Evolutionary conservation across 2,113 vertebrate genomes (phyloP).

Genomic region (Halcyon malimbica): DNA sequence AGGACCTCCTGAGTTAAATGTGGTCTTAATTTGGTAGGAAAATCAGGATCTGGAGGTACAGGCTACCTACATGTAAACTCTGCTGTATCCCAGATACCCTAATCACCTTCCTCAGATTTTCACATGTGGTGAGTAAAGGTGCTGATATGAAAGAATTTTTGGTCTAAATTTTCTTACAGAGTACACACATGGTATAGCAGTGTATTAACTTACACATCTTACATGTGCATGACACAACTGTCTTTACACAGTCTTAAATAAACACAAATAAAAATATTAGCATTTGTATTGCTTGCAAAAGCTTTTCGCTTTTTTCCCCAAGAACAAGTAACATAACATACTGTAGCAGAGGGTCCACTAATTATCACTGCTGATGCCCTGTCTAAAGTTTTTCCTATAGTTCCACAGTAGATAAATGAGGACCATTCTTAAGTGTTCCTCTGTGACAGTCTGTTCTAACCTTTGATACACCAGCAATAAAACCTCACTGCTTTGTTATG

Average conservation of each 20-base stretch:
- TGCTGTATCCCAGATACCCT: not conserved
- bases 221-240: not conserved
- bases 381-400: not conserved
- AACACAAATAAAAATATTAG: not conserved
- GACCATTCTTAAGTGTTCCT: not conserved
- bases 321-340: not conserved
- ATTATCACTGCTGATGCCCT: not conserved
- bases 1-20: not conserved
- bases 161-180: not conserved
- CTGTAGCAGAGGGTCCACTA: not conserved
- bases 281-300: not conserved
- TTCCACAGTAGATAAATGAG: not conserved
- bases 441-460: not conserved
- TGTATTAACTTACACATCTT: not conserved
- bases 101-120: not conserved
- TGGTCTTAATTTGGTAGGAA: not conserved
- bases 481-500: not conserved
- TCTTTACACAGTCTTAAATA: not conserved
- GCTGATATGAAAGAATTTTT: not conserved
- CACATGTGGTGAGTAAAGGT: not conserved
- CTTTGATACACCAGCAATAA: not conserved
- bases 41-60: not conserved
- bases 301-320: not conserved
- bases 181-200: fast-evolving
- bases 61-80: not conserved